phyloP scores from a whole-genome alignment of 2,113 vertebrate species.

The Xenopus borealis region DNA sequence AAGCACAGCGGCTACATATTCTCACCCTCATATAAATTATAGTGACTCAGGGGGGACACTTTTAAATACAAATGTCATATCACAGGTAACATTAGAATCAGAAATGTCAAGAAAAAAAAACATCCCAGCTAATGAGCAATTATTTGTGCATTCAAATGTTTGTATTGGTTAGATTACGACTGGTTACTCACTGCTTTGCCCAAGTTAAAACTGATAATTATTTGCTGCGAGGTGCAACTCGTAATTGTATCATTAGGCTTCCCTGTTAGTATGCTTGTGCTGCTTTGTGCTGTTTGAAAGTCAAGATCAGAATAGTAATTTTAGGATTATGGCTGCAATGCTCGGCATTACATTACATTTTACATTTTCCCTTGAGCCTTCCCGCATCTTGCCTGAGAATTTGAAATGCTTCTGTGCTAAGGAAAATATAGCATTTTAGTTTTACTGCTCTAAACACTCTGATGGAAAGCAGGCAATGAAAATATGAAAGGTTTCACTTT shows the following conservation, averaged over 20 bases:
- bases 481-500: constrained; percentile 13
- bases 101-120: neutral
- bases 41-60: constrained; percentile 34
- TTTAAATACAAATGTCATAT: constrained; percentile 8
- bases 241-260: constrained; percentile 23
- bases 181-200: neutral
- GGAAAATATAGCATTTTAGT: constrained; percentile 16
- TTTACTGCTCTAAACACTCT: constrained; percentile 32
- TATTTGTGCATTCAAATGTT: neutral
- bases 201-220: constrained; percentile 23
- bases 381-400: constrained; percentile 40
- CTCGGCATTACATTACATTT: constrained; percentile 40
- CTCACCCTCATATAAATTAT: constrained; percentile 49
- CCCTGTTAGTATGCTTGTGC: constrained; percentile 28
- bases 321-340: constrained; percentile 45
- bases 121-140: neutral
- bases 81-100: neutral
- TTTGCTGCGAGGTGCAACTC: neutral
- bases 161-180: neutral
- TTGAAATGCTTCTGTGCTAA: constrained; percentile 27
- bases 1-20: constrained; percentile 36
- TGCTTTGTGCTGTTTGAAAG: constrained; percentile 34
- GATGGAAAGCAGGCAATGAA: constrained; percentile 11
- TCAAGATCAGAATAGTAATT: constrained; percentile 53
- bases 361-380: constrained; percentile 42